A percentile compares a stretch with the other conserved stretches of the same genome.
phyloP scores from a whole-genome alignment of 2,113 vertebrate genomes.

The Alectura lathami region DNA sequence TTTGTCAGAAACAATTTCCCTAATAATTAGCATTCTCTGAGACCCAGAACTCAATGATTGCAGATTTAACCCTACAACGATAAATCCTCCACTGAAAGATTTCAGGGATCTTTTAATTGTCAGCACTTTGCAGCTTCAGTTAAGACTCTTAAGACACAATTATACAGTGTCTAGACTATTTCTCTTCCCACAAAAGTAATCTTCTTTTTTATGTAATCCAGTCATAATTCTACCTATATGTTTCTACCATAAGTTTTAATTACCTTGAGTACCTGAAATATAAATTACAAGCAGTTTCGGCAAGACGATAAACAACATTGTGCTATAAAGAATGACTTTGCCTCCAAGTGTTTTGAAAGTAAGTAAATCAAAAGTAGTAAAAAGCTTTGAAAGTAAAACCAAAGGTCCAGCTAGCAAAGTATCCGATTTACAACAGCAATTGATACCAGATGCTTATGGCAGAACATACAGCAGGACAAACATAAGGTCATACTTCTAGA shows the following conservation, averaged over 20 bases:
- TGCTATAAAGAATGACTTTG: neutral
- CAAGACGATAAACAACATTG: neutral
- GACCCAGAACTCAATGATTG: neutral
- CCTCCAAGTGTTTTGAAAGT: neutral
- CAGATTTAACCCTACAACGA: neutral
- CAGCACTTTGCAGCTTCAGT: neutral
- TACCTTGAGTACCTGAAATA: neutral
- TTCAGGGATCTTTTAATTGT: neutral
- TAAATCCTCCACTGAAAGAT: neutral
- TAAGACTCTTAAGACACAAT: neutral
- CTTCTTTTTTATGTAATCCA: neutral
- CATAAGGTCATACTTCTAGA: neutral
- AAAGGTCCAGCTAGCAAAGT: neutral
- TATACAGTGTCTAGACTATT: neutral
- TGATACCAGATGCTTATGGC: neutral
- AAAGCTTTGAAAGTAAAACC: neutral
- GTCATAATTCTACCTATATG: neutral
- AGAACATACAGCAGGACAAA: neutral
- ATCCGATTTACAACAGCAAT: neutral
- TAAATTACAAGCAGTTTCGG: neutral
- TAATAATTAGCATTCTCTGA: neutral
- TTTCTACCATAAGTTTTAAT: neutral
- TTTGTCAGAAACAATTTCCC: neutral
- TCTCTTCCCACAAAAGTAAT: neutral
- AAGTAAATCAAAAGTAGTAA: constrained; percentile 1